These are phyloP conservation scores for Tridacna gigas DNA, from an alignment of 2,888 invertebrate species.

Conservation along the genomic window DNA sequence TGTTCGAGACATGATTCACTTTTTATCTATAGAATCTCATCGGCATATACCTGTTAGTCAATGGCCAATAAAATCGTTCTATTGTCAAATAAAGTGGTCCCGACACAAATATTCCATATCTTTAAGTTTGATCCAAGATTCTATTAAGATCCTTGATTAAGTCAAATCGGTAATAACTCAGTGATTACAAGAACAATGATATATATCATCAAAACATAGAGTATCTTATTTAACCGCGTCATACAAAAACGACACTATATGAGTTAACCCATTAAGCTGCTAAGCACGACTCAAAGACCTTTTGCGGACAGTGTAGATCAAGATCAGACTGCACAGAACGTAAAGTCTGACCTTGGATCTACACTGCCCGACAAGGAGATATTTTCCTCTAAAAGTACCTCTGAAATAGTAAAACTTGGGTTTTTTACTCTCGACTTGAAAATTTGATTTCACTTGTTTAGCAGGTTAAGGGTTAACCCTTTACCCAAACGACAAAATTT, in stretches of 20 bases:
- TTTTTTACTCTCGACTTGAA: too few relatives aligned
- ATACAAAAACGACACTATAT: neutral
- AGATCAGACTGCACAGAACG: neutral
- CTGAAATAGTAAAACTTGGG: neutral
- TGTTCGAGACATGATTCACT: constrained; percentile 22
- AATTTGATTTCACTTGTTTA: too few relatives aligned
- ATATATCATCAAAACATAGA: neutral
- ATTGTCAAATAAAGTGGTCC: neutral
- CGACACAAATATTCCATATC: neutral
- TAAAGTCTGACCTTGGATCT: neutral
- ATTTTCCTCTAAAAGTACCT: too few relatives aligned
- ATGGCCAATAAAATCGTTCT: neutral
- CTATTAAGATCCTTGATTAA: neutral
- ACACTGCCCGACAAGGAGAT: too few relatives aligned
- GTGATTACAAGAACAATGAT: neutral
- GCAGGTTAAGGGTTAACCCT: too few relatives aligned
- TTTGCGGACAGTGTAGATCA: neutral
- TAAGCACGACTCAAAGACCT: neutral
- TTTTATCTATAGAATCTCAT: neutral
- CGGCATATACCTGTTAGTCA: neutral
- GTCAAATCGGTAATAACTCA: constrained; percentile 13
- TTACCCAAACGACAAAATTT: too few relatives aligned
- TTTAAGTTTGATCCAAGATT: neutral
- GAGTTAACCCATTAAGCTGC: neutral
- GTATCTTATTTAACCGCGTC: neutral